Evolutionary conservation across 1,140 invertebrate genomes (phyloP).

Genomic region (Penaeus chinensis): DNA sequence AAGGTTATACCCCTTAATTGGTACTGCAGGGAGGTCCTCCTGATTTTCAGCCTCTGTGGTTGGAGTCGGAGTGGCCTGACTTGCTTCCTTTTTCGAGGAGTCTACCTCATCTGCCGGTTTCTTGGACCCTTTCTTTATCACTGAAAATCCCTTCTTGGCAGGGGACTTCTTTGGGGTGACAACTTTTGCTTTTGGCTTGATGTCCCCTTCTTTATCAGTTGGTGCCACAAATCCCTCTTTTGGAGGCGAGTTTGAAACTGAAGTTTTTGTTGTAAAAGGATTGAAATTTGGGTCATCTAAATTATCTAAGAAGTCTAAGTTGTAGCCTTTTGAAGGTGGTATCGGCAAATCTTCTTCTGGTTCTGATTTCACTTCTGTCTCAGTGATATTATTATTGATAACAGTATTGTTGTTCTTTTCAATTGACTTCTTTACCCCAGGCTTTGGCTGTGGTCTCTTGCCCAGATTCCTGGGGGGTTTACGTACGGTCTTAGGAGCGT

Average conservation of each 20-base stretch:
- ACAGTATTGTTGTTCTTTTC: slow-evolving; percentile 50
- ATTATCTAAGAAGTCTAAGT: slow-evolving; percentile 62
- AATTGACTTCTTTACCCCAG: slow-evolving; percentile 20
- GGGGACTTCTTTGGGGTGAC: slow-evolving; percentile 22
- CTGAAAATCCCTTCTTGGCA: slow-evolving; percentile 46
- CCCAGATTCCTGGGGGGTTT: slow-evolving; percentile 45
- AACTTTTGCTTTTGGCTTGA: slow-evolving; percentile 34
- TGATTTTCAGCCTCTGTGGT: slow-evolving; percentile 20
- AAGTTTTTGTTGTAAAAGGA: slow-evolving; percentile 52
- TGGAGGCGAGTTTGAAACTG: slow-evolving; percentile 57
- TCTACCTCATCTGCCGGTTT: neutral
- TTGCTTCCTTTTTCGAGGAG: too few relatives aligned
- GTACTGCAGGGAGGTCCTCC: slow-evolving; percentile 36
- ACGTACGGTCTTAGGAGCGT: neutral
- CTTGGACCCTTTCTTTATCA: slow-evolving; percentile 23
- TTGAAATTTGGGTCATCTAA: slow-evolving; percentile 60
- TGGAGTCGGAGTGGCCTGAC: neutral
- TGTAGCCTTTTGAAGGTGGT: slow-evolving; percentile 58
- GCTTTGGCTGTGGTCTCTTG: slow-evolving; percentile 1
- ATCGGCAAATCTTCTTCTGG: slow-evolving; percentile 49
- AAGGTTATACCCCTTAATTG: slow-evolving; percentile 57
- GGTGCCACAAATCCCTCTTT: slow-evolving; percentile 9
- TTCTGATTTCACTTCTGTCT: neutral
- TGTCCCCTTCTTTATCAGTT: neutral
- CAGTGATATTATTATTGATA: slow-evolving; percentile 1